A percentile compares a stretch with the other conserved stretches of the same genome.
These are phyloP conservation scores for Lophotis ruficrista DNA, from an alignment of 2,113 vertebrate genomes.

Conservation along the genomic window DNA sequence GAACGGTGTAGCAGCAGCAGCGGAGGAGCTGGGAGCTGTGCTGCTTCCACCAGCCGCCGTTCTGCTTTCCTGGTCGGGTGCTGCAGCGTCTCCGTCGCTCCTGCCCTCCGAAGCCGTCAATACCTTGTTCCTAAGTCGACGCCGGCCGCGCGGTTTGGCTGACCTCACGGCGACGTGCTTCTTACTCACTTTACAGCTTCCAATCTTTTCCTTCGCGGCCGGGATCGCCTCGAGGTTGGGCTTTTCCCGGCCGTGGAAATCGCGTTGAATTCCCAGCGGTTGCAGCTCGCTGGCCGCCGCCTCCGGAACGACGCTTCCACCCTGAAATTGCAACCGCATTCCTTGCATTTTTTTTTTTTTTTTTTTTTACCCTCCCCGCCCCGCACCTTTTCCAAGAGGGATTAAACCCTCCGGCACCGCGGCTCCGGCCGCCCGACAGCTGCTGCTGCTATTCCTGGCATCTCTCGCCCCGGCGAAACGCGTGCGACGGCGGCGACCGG, in stretches of 20 bases:
- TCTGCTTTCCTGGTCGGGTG: background rate
- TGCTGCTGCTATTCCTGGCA: constrained; percentile 39
- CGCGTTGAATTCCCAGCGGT: background rate
- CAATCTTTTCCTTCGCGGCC: background rate
- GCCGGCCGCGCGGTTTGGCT: accelerated
- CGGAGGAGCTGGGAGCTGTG: background rate
- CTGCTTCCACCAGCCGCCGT: background rate
- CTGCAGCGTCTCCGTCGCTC: background rate
- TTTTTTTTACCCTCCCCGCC: background rate
- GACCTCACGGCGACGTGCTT: background rate
- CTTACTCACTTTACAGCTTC: background rate
- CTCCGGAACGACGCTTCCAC: background rate
- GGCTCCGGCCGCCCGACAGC: background rate
- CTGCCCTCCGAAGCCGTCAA: background rate
- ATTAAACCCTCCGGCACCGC: background rate
- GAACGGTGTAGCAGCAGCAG: background rate
- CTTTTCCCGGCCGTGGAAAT: background rate
- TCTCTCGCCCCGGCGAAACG: background rate
- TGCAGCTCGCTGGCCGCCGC: accelerated
- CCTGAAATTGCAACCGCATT: background rate
- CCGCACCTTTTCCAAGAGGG: background rate
- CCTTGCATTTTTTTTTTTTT: background rate
- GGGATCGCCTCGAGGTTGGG: background rate
- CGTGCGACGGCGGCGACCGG: accelerated
- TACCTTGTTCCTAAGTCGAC: background rate